Evolutionary conservation across 1,140 invertebrate species (phyloP).

Genomic region (Drosophila dunni): DNA sequence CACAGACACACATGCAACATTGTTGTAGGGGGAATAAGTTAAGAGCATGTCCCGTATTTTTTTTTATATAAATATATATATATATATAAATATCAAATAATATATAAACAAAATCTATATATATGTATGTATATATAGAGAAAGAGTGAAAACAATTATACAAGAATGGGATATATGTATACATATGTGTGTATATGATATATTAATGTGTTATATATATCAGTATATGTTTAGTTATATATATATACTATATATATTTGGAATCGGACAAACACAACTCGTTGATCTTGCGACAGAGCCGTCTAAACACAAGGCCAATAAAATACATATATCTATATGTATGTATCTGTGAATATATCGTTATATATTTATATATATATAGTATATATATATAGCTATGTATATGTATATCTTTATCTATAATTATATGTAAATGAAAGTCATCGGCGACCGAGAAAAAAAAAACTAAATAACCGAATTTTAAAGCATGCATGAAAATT

Average conservation of each 20-base stretch:
- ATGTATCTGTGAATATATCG: slow-evolving; percentile 25
- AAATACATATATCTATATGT: slow-evolving; percentile 31
- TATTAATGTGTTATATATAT: slow-evolving; percentile 17
- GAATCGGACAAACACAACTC: slow-evolving; percentile 8
- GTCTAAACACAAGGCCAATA: slow-evolving; percentile 15
- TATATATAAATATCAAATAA: slow-evolving; percentile 45
- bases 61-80: slow-evolving; percentile 34
- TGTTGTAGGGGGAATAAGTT: slow-evolving; percentile 53
- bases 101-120: slow-evolving; percentile 52
- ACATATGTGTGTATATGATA: slow-evolving; percentile 22
- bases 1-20: slow-evolving; percentile 34
- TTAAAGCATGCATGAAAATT: slow-evolving; percentile 54
- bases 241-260: neutral
- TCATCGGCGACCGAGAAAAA: slow-evolving; percentile 28
- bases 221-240: slow-evolving; percentile 15
- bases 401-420: slow-evolving; percentile 40
- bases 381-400: slow-evolving; percentile 33
- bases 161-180: slow-evolving; percentile 20
- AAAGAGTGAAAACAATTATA: slow-evolving; percentile 27
- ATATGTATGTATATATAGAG: slow-evolving; percentile 22
- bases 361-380: slow-evolving; percentile 42
- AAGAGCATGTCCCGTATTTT: slow-evolving; percentile 52
- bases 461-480: slow-evolving; percentile 67
- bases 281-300: slow-evolving; percentile 6
- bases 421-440: slow-evolving; percentile 53